Base-by-base conservation (phyloP, 2,888 invertebrate species). In the Priocnemis perturbator region DNA sequence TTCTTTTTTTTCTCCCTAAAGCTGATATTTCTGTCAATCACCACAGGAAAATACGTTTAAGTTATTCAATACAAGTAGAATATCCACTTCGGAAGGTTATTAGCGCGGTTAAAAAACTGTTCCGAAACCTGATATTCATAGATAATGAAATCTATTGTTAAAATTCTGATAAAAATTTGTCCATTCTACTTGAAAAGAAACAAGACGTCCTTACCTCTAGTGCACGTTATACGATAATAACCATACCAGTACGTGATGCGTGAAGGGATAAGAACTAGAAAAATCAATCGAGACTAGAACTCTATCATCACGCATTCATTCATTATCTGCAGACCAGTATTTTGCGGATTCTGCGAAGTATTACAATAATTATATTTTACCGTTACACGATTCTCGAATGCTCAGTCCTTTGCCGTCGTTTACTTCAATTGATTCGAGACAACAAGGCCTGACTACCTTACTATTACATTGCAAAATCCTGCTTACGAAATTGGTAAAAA, bases 291-390 rank as follows among this genome's bases (percentile, higher is more conserved):
- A 77, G 86, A 87, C 85, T 84, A 87, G 86, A 85, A 81, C 81
- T 37, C 37, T 85, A 85, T 81, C 75, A 86, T 85, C 82, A 84
- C 83, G 81, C 77, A 79, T 78, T 74, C 77, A 79, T 78, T 74
- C 81, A 61, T 73, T 71, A 67, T 64, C 64, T 50, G 19, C 69
- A 63, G 69, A 23, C 69, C 56, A 50, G 67, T 56, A 47, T 69
- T 59, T 56, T 63, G 44, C 48, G 61, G 69, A 21, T 55, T 63
- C 48, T 71, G 52, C 9, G 53, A 59, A 53, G 50, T 52, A 65
- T 62, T 21, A 55, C 23, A 44, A 69, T 57, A 60, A 69, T 56
- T 55, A 63, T 37, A 56, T 60, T n/a, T 20, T 21, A 37, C 55
- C 17, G 59, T 21, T 64, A 23, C 44, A 66, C 37, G 50, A 59